Conservation (phyloP, 2,797 vertebrate species). For the Bryconaethiops microstoma region DNA sequence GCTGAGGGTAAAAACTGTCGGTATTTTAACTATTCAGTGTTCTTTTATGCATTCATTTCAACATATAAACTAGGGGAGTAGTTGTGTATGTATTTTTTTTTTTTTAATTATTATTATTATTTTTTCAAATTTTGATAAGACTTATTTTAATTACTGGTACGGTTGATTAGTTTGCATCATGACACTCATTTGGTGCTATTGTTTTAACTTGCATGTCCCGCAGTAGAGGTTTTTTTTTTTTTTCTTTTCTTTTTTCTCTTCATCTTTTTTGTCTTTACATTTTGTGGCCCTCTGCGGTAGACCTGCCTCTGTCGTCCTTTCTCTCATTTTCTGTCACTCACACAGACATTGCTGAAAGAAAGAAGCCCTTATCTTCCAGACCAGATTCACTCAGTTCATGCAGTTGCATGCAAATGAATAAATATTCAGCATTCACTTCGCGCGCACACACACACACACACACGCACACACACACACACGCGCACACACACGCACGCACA, state of each 20-base stretch:
- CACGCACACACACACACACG: slow-evolving; percentile 44
- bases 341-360: slow-evolving; percentile 69
- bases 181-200: slow-evolving; percentile 8
- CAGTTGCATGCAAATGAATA: slow-evolving; percentile 77
- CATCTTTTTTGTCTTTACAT: neutral
- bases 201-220: slow-evolving; percentile 22
- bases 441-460: slow-evolving; percentile 46
- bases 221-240: neutral
- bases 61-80: neutral
- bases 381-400: slow-evolving; percentile 76
- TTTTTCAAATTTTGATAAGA: neutral
- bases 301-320: slow-evolving; percentile 19
- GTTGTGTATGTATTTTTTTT: neutral
- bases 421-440: slow-evolving; percentile 69
- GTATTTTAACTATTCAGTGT: neutral
- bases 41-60: neutral
- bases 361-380: slow-evolving; percentile 75
- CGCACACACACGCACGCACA: slow-evolving; percentile 46
- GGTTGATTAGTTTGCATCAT: slow-evolving; percentile 20
- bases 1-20: no score
- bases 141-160: neutral
- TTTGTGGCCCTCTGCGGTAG: slow-evolving; percentile 16
- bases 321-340: slow-evolving; percentile 44
- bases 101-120: no score
- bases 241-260: neutral